phyloP scores from a whole-genome alignment of 2,113 vertebrate genomes.

The Osmerus mordax region DNA sequence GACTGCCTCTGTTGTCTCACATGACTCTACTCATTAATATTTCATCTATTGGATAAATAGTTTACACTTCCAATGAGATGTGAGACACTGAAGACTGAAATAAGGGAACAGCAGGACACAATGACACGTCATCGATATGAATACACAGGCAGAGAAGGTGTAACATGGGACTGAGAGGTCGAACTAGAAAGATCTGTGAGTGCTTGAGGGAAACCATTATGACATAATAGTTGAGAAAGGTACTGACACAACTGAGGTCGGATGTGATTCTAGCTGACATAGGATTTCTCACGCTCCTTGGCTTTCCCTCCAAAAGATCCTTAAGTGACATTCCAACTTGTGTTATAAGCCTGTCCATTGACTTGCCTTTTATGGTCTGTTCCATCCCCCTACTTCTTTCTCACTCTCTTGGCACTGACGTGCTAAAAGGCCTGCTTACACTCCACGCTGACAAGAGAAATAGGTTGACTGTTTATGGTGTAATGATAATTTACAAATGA shows the following conservation, averaged over 20 bases:
- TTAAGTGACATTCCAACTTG: conserved; percentile 34
- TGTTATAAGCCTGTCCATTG: conserved; percentile 39
- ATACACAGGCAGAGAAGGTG: no score
- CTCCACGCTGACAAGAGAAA: conserved; percentile 31
- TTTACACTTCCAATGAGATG: conserved; percentile 60
- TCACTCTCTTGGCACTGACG: conserved; percentile 40
- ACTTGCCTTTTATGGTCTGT: conserved; percentile 71
- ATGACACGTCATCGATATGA: background rate
- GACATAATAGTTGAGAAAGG: background rate
- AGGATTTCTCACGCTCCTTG: background rate
- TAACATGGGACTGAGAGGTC: no score
- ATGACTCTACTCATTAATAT: conserved; percentile 60
- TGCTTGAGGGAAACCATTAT: no score
- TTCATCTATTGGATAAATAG: conserved; percentile 65
- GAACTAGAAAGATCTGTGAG: no score
- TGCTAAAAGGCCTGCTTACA: conserved; percentile 42
- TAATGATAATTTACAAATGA: conserved; percentile 54
- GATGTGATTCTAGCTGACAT: background rate
- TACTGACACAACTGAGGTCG: background rate
- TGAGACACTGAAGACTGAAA: conserved; percentile 48
- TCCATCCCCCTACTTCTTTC: conserved; percentile 28
- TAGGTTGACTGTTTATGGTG: conserved; percentile 37
- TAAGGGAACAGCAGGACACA: background rate
- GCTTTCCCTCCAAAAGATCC: background rate
- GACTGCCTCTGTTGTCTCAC: conserved; percentile 13